These are phyloP conservation scores for Micromussa lordhowensis DNA, from an alignment of 92 coral and sea anemone genomes.

Conservation along the genomic window DNA sequence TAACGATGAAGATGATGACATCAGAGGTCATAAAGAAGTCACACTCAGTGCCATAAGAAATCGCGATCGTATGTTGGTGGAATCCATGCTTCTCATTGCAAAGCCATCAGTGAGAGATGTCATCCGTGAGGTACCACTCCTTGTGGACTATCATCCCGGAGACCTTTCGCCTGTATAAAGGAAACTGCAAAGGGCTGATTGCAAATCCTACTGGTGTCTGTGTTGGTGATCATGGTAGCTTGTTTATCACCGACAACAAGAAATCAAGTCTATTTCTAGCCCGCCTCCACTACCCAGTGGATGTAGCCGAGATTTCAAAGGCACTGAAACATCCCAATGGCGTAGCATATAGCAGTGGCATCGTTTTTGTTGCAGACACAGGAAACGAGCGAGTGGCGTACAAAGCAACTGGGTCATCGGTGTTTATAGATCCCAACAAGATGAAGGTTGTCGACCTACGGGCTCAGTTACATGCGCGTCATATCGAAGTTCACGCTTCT, in stretches of 20 bases:
- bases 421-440: conserved; percentile 40
- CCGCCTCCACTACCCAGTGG: conserved; percentile 59
- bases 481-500: not conserved
- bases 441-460: conserved; percentile 47
- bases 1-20: conserved; percentile 44
- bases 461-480: conserved; percentile 15
- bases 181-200: conserved; percentile 46
- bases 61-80: conserved; percentile 57
- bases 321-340: conserved; percentile 32
- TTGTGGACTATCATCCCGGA: conserved; percentile 54
- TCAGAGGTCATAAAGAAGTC: conserved; percentile 2
- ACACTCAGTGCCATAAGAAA: conserved; percentile 47
- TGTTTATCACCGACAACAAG: conserved; percentile 51
- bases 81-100: conserved; percentile 36
- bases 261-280: conserved; percentile 41
- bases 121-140: conserved; percentile 37
- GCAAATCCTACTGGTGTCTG: conserved; percentile 52
- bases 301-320: conserved; percentile 50
- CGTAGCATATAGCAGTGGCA: conserved; percentile 22
- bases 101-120: conserved; percentile 31
- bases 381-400: conserved; percentile 31
- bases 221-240: conserved; percentile 50
- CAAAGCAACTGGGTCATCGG: conserved; percentile 40
- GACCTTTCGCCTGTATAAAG: conserved; percentile 42
- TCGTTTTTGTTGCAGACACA: conserved; percentile 47